Base-by-base conservation (phyloP, 2,797 vertebrate species). In the Acropternis orthonyx region DNA sequence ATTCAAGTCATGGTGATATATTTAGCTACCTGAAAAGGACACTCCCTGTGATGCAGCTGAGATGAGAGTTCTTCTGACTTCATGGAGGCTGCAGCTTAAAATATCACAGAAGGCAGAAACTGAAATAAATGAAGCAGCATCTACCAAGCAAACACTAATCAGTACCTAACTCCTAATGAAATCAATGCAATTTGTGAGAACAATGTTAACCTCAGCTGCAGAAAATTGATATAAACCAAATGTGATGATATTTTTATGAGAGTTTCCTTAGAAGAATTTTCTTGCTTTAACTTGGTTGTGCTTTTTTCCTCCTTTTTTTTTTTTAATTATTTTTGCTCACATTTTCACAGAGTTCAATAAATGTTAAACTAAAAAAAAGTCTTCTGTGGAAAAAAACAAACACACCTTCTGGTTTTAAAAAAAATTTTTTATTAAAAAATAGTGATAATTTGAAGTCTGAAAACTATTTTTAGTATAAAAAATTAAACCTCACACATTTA, bases 11-110 rank as follows among this genome's bases (percentile, higher is more conserved):
- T 43, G 37, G 14, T 75, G 76, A 73, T 92, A 75, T 54, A 92
- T 86, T 92, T 84, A 94, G 84, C 49, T 30, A 17, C 34, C 20
- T 88, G 72, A 80, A 92, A 94, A 85, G 78, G 46, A 36, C 62
- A 67, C 9, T 58, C 62, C 14, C 46, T 72, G 49, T 55, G 73
- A 84, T 74, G 58, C 59, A 85, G 49, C 54, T 77, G 44, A 92
- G 39, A 43, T 54, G 66, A 89, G 44, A 91, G 14, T 46, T 85
- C 44, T 46, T 85, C 44, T 56, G 74, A 67, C 46, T 90, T 85
- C 48, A 39, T 39, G 49, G 23, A 71, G 28, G 24, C 22, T 83
- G 56, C 30, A 83, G 44, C 61, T 88, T 88, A 75, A 90, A 92
- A 71, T 92, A 90, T 20, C 30, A 34, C 20, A 67, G 46, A 27